A percentile compares a stretch with the other conserved stretches of the same genome.
Evolutionary conservation across 2,113 vertebrate species (phyloP).

Genomic region (Trochalopteron elliotii): DNA sequence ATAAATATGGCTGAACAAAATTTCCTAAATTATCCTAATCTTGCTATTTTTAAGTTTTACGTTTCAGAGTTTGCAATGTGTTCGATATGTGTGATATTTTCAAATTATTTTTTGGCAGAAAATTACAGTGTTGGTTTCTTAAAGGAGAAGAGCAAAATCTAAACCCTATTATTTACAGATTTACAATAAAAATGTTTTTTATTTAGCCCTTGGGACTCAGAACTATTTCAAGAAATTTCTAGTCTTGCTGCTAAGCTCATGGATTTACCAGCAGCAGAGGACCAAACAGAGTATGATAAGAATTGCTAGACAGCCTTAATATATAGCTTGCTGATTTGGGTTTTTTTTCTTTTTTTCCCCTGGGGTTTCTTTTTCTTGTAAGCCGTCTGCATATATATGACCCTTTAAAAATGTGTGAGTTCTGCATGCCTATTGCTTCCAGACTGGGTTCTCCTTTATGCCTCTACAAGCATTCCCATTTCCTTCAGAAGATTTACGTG

Average conservation of each 20-base stretch:
- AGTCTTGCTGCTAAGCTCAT: not conserved
- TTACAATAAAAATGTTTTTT: not conserved
- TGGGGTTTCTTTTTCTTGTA: not conserved
- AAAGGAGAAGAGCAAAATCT: not conserved
- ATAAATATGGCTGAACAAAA: not conserved
- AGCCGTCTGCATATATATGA: not conserved
- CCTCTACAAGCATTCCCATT: not conserved
- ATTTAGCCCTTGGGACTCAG: not conserved
- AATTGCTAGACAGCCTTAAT: not conserved
- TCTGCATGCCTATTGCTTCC: not conserved
- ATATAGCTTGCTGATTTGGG: not conserved
- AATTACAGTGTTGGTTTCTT: not conserved
- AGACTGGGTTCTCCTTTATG: not conserved
- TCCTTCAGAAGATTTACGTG: not conserved
- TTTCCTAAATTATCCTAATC: not conserved
- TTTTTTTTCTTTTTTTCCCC: not conserved
- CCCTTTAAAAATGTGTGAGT: not conserved
- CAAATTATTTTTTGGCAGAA: not conserved
- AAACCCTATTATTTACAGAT: not conserved
- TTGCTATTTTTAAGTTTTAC: not conserved
- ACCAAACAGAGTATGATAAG: not conserved
- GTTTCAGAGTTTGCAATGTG: not conserved
- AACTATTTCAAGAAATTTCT: not conserved
- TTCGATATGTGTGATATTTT: not conserved
- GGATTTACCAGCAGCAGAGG: not conserved